Base-by-base conservation (phyloP, 2,888 invertebrate genomes). In the Heteromurus nitidus region DNA sequence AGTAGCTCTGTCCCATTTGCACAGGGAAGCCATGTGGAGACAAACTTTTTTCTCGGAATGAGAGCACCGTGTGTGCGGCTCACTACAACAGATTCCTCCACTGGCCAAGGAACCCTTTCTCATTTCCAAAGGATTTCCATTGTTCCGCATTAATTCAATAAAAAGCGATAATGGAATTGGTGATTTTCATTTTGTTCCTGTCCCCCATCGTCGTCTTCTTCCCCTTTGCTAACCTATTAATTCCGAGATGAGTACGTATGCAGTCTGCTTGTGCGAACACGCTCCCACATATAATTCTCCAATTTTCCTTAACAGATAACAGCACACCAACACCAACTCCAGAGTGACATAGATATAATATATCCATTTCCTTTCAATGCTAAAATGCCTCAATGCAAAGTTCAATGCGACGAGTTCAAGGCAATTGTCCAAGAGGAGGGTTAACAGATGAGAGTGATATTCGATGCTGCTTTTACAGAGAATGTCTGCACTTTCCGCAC, bases 131-230 rank as follows among this genome's bases (percentile, higher is more conserved):
- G n/a, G 30, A 80, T 68, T 74, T 30, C 74, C 74, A 73, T 73
- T 74, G 60, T 73, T 60, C 72, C 69, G 26, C 53, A 58, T 72
- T 83, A 83, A 83, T 83, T 75, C 70, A 83, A 83, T 83, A 83
- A 83, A 77, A 76, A 55, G 50, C 47, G 75, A 80, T 83, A 83
- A 80, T 83, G 80, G 72, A 80, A 83, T 80, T 67, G 80, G 64
- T 50, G 72, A 75, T 70, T 72, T 72, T 65, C 75, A 70, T 65
- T 53, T 58, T 28, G 28, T n/a, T 50, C 58, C 18, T 60, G 36
- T 36, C n/a, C 13, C 36, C 9, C 26, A n/a, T 26, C 58, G 16
- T 18, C 20, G 16, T 18, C 50, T n/a, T 50, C 20, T 9, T n/a
- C 50, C 26, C 62, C 31, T 18, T 62, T 30, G 18, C 5, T 22